Conservation (phyloP, 1,140 invertebrate genomes). For the Drosophila kohkoa region DNA sequence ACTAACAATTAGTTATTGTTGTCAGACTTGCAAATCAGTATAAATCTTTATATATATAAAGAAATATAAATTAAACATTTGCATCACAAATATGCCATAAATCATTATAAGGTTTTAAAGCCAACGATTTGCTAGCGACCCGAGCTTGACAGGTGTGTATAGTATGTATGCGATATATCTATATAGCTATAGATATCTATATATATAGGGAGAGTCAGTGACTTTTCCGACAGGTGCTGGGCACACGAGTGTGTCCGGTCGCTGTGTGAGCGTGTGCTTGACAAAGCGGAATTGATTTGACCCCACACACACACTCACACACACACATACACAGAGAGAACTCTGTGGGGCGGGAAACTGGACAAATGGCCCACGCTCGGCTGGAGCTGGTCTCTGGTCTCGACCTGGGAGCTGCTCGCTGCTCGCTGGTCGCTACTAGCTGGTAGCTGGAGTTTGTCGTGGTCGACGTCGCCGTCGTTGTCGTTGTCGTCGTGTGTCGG, state of each 20-base stretch:
- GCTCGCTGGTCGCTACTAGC: neutral
- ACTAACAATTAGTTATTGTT: conserved; percentile 56
- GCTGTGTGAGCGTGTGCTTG: conserved; percentile 39
- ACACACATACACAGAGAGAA: too few species aligned
- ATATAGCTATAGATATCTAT: neutral
- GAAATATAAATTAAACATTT: conserved; percentile 31
- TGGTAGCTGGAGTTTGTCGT: conserved; percentile 18
- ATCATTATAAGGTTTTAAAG: conserved; percentile 41
- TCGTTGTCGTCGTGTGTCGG: conserved; percentile 23
- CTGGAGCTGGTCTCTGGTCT: conserved; percentile 24
- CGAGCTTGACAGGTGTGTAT: conserved; percentile 10
- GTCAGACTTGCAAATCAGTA: conserved; percentile 32
- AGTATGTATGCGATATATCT: neutral
- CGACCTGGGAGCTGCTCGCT: conserved; percentile 1
- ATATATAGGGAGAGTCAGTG: conserved; percentile 10
- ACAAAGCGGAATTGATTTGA: conserved; percentile 67
- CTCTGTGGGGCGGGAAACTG: conserved; percentile 10
- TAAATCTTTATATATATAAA: neutral
- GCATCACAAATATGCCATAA: conserved; percentile 56
- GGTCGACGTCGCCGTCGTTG: neutral
- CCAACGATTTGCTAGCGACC: neutral
- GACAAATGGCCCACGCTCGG: conserved; percentile 58
- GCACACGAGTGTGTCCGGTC: conserved; percentile 1
- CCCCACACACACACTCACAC: conserved; percentile 5
- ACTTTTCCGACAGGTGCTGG: conserved; percentile 55